Conservation (phyloP, 2,888 invertebrate genomes). For the Thymelicus lineola region DNA sequence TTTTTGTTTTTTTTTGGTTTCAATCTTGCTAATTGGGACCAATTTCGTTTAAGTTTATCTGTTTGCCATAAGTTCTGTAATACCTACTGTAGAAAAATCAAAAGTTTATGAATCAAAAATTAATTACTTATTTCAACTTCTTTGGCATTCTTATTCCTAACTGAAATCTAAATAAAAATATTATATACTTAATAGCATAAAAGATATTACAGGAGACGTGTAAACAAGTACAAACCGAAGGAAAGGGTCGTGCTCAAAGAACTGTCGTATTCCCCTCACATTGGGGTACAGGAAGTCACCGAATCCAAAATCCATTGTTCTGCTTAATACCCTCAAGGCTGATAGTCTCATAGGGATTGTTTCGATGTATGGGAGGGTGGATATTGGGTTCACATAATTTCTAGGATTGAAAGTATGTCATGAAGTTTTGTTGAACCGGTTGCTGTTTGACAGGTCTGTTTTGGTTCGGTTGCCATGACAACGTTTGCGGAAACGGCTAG, state of each 20-base stretch:
- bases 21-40: no score
- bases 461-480: constrained; percentile 61
- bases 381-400: constrained; percentile 64
- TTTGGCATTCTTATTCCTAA: no score
- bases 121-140: no score
- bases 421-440: constrained; percentile 53
- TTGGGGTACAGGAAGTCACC: constrained; percentile 75
- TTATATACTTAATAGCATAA: background rate
- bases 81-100: no score
- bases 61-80: no score
- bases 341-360: constrained; percentile 23
- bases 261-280: constrained; percentile 66
- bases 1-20: no score
- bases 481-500: constrained; percentile 67
- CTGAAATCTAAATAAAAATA: background rate
- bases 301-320: constrained; percentile 76
- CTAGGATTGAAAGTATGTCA: constrained; percentile 62
- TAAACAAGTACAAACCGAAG: constrained; percentile 63
- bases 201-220: background rate
- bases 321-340: constrained; percentile 54
- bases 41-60: no score
- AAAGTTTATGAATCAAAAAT: no score
- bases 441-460: constrained; percentile 74
- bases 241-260: constrained; percentile 67
- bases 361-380: background rate